phyloP scores from a whole-genome alignment of 2,797 vertebrate species.

The Urophycis tenuis region DNA sequence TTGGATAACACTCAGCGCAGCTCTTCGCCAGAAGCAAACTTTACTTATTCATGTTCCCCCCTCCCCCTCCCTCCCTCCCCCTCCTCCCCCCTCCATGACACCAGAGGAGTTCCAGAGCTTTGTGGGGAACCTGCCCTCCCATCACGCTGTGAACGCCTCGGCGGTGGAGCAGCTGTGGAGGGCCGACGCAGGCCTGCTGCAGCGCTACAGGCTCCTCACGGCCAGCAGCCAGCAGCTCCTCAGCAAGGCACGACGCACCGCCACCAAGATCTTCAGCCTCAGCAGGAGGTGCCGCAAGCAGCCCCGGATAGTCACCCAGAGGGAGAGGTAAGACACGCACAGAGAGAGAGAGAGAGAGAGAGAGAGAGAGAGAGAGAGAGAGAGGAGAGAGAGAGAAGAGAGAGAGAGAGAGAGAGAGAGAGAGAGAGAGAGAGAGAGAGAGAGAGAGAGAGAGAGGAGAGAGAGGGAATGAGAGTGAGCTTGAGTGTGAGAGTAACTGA shows the following conservation, averaged over 20 bases:
- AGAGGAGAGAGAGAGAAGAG: too few relatives aligned
- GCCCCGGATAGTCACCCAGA: conserved; percentile 82
- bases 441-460: too few relatives aligned
- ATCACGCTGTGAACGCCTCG: conserved; percentile 88
- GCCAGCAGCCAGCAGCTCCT: conserved; percentile 78
- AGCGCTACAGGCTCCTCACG: conserved; percentile 87
- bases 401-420: too few relatives aligned
- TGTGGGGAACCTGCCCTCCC: conserved; percentile 83
- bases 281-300: conserved; percentile 89
- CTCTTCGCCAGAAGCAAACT: conserved; percentile 36
- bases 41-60: conserved; percentile 49
- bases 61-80: neutral
- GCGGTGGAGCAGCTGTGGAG: conserved; percentile 88
- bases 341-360: too few relatives aligned
- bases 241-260: conserved; percentile 79
- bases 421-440: too few relatives aligned
- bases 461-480: too few relatives aligned
- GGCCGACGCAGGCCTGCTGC: conserved; percentile 81
- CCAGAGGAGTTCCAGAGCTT: conserved; percentile 94
- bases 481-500: too few relatives aligned
- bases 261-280: conserved; percentile 91
- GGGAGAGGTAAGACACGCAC: conserved; percentile 78
- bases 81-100: conserved; percentile 17
- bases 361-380: too few relatives aligned
- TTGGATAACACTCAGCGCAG: conserved; percentile 28